Evolutionary conservation across 2,113 vertebrate genomes (phyloP), one percentile per base, ranked within the genome.

Genomic region (Engraulis encrasicolus): DNA sequence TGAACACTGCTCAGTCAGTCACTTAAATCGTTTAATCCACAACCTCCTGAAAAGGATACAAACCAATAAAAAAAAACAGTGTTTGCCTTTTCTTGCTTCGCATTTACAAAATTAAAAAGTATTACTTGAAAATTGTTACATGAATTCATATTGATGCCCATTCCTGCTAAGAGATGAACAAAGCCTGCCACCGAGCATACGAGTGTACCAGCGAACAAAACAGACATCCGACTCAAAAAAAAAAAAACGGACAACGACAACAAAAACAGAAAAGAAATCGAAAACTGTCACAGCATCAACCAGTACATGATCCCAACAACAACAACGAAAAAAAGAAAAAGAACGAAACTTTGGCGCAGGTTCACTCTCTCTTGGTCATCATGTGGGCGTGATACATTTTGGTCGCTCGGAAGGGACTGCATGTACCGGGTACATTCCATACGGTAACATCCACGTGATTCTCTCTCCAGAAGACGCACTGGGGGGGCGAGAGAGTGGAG

Each of bases 101-200:
- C 71, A 66, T 92, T 92, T 92, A 92, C 92, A 91, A 83, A 90
- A 90, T 91, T 34, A 94, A 92, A 82, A 80, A 45, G 40, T 45
- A 45, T 45, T 45, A 45, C 58, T 23, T 23, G 23, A 80, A 81
- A 86, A 87, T 89, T 87, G 54, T 78, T 52, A 91, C 90, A 89
- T 81, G 38, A 89, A 89, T 71, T 89, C 89, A 78, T 79, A 87
- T 91, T 90, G 89, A 92, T 93, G 93, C 88, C 89, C 90, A 92
- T 81, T 88, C 84, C 85, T 87, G 88, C 82, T 87, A 90, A 92
- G 84, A 88, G 80, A 89, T 80, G 83, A 81, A 86, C 80, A 85
- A 87, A 87, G 52, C 40, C 82, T 90, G 74, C 89, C 84, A 89
- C 80, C 37, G 86, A 87, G 87, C 50, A 85, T 61, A 38, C 84